Conservation (phyloP, 2,888 invertebrate species). For the Pterobdella sp. region DNA sequence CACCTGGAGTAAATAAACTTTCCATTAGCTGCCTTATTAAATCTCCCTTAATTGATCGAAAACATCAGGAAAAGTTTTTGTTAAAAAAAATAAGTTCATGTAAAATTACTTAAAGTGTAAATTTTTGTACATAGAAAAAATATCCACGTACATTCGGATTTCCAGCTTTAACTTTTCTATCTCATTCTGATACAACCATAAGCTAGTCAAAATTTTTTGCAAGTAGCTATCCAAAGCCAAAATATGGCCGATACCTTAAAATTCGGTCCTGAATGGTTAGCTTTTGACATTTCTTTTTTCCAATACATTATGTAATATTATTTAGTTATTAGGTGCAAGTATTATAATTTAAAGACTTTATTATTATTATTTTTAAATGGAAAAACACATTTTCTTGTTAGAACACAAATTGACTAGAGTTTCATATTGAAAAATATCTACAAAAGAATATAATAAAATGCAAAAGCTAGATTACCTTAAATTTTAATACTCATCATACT, state of each 20-base stretch:
- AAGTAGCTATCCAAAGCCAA: neutral
- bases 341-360: too few species aligned
- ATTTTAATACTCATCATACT: too few species aligned
- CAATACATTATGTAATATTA: too few species aligned
- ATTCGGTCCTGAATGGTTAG: constrained; percentile 26
- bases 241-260: constrained; percentile 24
- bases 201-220: neutral
- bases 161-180: neutral
- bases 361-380: too few species aligned
- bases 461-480: too few species aligned
- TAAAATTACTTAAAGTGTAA: neutral
- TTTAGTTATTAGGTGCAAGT: too few species aligned
- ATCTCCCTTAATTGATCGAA: neutral
- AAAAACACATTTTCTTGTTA: too few species aligned
- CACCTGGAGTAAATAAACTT: neutral
- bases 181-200: neutral
- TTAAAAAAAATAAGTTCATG: neutral
- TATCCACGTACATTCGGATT: neutral
- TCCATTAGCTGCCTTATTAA: constrained; percentile 11
- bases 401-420: too few species aligned
- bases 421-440: too few species aligned
- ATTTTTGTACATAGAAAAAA: constrained; percentile 15
- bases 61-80: neutral
- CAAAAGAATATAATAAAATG: too few species aligned
- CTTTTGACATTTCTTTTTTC: neutral